phyloP scores from a whole-genome alignment of 2,888 invertebrate genomes.

The Nineta flava region DNA sequence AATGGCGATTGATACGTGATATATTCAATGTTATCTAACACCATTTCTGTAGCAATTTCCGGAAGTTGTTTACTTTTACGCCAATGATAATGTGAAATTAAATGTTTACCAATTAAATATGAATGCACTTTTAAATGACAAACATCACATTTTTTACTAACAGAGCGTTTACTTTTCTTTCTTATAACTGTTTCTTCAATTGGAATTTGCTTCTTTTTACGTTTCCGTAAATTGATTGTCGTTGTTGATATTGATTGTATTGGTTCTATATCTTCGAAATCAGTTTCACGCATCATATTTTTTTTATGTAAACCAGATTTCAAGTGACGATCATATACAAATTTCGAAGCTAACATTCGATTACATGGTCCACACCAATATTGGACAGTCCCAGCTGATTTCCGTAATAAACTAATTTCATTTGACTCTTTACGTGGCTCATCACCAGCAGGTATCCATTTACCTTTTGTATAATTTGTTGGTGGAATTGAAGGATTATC shows the following conservation, averaged over 20 bases:
- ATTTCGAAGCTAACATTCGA: constrained; percentile 52
- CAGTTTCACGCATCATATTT: constrained; percentile 47
- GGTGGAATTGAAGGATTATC: constrained; percentile 33
- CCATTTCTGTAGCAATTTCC: constrained; percentile 38
- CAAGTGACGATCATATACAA: constrained; percentile 61
- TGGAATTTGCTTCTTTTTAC: not conserved
- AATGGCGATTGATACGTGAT: constrained; percentile 71
- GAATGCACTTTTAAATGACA: constrained; percentile 53
- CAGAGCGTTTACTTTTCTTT: constrained; percentile 26
- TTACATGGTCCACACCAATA: constrained; percentile 75
- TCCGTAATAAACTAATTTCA: constrained; percentile 6
- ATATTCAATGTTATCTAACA: constrained; percentile 60
- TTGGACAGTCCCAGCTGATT: constrained; percentile 29
- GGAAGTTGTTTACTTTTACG: constrained; percentile 48
- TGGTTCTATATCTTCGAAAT: constrained; percentile 20
- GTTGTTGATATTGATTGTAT: not conserved
- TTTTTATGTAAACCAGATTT: constrained; percentile 56
- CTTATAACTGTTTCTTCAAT: not conserved
- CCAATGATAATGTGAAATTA: constrained; percentile 75
- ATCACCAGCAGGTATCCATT: constrained; percentile 52
- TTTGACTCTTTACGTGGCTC: constrained; percentile 7
- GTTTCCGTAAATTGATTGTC: not conserved
- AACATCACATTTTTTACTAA: constrained; percentile 49
- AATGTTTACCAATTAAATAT: constrained; percentile 63
- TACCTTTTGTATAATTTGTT: constrained; percentile 56